phyloP scores from a whole-genome alignment of 2,797 vertebrate species.

The Argentina silus region DNA sequence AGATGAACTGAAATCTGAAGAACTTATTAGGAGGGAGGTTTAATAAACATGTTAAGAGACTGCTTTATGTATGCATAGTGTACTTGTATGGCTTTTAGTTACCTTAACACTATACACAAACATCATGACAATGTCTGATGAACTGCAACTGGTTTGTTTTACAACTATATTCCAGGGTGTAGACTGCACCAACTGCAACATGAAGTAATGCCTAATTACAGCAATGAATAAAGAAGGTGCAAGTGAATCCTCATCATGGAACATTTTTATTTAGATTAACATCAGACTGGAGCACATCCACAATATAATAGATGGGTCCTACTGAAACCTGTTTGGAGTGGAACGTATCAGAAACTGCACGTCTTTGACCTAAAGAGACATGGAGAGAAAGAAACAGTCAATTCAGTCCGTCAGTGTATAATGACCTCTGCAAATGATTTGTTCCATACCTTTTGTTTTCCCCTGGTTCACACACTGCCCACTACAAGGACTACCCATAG shows the following conservation, averaged over 20 bases:
- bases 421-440: neutral
- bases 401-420: neutral
- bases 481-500: constrained; percentile 59
- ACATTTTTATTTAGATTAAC: constrained; percentile 31
- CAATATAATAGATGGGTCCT: constrained; percentile 62
- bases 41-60: no score
- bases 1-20: no score
- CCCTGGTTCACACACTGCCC: constrained; percentile 59
- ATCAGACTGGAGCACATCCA: no score
- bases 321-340: constrained; percentile 55
- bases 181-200: neutral
- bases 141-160: neutral
- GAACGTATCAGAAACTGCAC: constrained; percentile 1
- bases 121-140: neutral
- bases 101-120: neutral
- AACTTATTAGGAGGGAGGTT: no score
- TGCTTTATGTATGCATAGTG: neutral
- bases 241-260: no score
- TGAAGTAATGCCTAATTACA: neutral
- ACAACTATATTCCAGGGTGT: neutral
- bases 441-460: constrained; percentile 43
- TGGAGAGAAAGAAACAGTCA: neutral
- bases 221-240: neutral
- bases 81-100: neutral
- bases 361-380: constrained; percentile 59